These are phyloP conservation scores for Mobula birostris DNA, from an alignment of 2,113 vertebrate species.

Conservation along the genomic window DNA sequence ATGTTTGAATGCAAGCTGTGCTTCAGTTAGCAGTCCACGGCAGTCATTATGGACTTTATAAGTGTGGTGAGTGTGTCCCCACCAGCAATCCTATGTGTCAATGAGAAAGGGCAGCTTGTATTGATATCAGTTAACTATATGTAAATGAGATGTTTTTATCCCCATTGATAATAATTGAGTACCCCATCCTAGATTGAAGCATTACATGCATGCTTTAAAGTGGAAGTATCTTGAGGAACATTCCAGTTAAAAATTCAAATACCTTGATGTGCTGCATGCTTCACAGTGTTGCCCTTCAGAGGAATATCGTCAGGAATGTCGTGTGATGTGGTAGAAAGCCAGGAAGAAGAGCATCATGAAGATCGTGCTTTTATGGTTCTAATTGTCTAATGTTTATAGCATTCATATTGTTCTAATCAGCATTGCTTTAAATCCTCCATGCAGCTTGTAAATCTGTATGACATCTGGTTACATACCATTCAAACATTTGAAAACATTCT, in stretches of 20 bases:
- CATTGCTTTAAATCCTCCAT: not conserved
- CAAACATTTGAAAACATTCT: constrained; percentile 20
- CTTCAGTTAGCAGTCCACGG: too few relatives aligned
- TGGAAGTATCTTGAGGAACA: not conserved
- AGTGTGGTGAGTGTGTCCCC: too few relatives aligned
- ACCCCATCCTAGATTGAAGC: not conserved
- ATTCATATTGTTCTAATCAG: not conserved
- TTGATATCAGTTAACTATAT: not conserved
- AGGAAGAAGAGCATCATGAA: not conserved
- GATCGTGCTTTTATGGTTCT: not conserved
- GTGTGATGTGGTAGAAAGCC: not conserved
- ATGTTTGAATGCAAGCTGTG: too few relatives aligned
- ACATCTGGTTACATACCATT: constrained; percentile 13
- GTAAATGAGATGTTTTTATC: not conserved
- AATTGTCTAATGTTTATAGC: not conserved
- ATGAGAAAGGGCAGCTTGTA: not conserved
- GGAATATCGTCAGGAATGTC: not conserved
- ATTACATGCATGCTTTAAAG: not conserved
- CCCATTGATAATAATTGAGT: not conserved
- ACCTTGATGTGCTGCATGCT: not conserved
- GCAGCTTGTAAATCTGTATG: not conserved
- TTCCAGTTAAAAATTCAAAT: not conserved
- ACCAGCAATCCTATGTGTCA: not conserved
- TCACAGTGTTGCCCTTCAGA: not conserved
- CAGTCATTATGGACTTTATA: too few relatives aligned